Conservation (phyloP, 2,888 invertebrate species). For the Mantis religiosa region DNA sequence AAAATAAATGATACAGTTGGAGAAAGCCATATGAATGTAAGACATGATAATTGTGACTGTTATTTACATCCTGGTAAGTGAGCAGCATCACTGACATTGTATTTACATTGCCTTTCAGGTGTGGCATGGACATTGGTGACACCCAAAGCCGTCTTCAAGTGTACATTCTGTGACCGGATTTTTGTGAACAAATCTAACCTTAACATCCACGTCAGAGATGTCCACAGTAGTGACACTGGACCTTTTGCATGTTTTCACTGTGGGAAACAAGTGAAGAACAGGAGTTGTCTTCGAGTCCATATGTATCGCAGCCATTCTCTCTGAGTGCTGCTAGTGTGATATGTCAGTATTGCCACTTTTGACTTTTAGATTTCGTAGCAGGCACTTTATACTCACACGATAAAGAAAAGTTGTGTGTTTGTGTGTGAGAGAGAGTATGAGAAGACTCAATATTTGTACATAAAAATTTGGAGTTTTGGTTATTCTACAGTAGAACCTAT, state of each 20-base stretch:
- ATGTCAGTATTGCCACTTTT: too few relatives aligned
- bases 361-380: too few relatives aligned
- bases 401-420: too few relatives aligned
- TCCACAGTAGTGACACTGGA: conserved; percentile 63
- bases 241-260: conserved; percentile 65
- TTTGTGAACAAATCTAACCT: conserved; percentile 66
- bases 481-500: too few relatives aligned
- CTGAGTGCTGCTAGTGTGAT: neutral
- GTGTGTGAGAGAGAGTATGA: too few relatives aligned
- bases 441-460: too few relatives aligned
- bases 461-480: too few relatives aligned
- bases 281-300: conserved; percentile 59
- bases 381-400: too few relatives aligned
- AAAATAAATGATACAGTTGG: too few relatives aligned
- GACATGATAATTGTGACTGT: too few relatives aligned
- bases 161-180: conserved; percentile 38
- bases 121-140: neutral
- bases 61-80: too few relatives aligned
- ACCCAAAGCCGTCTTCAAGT: neutral
- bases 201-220: conserved; percentile 68
- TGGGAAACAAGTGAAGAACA: conserved; percentile 63
- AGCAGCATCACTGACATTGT: neutral
- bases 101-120: neutral
- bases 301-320: conserved; percentile 55
- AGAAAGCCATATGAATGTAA: too few relatives aligned